Conservation (phyloP, 2,888 invertebrate species). For the Campoplex nolae region DNA sequence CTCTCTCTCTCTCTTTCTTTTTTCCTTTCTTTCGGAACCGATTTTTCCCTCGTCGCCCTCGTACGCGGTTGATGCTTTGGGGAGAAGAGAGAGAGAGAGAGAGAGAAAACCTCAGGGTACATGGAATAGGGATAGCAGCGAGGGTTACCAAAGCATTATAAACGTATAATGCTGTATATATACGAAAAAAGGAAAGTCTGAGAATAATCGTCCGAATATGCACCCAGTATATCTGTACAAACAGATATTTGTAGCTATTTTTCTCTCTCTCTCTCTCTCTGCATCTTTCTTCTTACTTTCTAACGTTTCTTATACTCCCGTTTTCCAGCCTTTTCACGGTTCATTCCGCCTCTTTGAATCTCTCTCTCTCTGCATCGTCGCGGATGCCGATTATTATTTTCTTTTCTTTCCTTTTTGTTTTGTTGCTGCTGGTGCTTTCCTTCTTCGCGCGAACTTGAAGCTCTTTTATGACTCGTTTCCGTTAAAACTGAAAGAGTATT, state of each 20-base stretch:
- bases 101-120: constrained; percentile 23
- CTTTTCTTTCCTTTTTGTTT: not conserved
- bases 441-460: constrained; percentile 14
- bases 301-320: not conserved
- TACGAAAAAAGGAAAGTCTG: constrained; percentile 25
- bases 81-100: constrained; percentile 14
- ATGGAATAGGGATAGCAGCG: constrained; percentile 16
- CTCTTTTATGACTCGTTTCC: constrained; percentile 53
- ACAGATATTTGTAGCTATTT: constrained; percentile 36
- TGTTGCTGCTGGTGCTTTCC: not conserved
- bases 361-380: constrained; percentile 18
- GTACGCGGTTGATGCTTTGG: constrained; percentile 30
- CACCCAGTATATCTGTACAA: not conserved
- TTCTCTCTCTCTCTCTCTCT: not conserved
- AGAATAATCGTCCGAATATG: constrained; percentile 27
- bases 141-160: constrained; percentile 34
- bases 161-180: not conserved
- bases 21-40: constrained; percentile 5
- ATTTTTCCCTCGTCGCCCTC: constrained; percentile 4
- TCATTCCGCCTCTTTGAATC: constrained; percentile 58
- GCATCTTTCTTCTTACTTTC: not conserved
- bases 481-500: not conserved
- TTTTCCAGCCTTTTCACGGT: constrained; percentile 19
- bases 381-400: constrained; percentile 58
- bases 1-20: constrained; percentile 23